These are phyloP conservation scores for Ramphastos sulfuratus DNA, from an alignment of 2,113 vertebrate species.

Conservation along the genomic window DNA sequence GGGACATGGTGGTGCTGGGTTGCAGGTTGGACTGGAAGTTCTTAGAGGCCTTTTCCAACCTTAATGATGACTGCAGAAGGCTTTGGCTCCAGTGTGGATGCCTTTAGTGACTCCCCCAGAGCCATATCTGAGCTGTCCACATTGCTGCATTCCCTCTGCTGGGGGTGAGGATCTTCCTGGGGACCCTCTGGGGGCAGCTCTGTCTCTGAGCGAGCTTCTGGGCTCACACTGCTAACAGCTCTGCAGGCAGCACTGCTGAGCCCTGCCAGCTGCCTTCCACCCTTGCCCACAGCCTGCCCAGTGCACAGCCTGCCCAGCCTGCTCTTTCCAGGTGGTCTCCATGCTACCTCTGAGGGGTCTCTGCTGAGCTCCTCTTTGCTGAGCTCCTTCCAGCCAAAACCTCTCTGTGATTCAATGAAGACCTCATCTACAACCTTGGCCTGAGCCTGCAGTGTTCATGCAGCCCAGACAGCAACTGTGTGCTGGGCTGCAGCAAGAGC, in stretches of 20 bases:
- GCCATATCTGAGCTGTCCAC: not conserved
- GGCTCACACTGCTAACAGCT: not conserved
- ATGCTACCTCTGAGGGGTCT: not conserved
- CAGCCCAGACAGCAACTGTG: too few species aligned
- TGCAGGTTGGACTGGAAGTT: too few species aligned
- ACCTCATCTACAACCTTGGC: not conserved
- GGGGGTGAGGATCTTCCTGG: not conserved
- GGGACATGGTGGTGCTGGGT: too few species aligned
- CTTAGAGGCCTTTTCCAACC: too few species aligned
- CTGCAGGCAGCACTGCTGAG: not conserved
- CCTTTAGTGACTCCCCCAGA: not conserved
- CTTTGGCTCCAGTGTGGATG: not conserved
- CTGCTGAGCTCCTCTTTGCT: not conserved
- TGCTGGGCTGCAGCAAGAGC: too few species aligned
- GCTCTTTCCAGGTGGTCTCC: not conserved
- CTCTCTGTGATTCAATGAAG: not conserved
- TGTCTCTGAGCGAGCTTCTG: not conserved
- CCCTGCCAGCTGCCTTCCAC: not conserved
- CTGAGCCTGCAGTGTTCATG: too few species aligned
- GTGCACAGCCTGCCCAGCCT: fast-evolving
- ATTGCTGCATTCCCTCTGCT: not conserved
- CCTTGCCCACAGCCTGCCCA: not conserved
- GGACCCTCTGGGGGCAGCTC: not conserved
- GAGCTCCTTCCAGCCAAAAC: not conserved
- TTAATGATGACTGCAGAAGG: not conserved